Base-by-base conservation (phyloP, 2,797 vertebrate species). In the Microhierax caerulescens region DNA sequence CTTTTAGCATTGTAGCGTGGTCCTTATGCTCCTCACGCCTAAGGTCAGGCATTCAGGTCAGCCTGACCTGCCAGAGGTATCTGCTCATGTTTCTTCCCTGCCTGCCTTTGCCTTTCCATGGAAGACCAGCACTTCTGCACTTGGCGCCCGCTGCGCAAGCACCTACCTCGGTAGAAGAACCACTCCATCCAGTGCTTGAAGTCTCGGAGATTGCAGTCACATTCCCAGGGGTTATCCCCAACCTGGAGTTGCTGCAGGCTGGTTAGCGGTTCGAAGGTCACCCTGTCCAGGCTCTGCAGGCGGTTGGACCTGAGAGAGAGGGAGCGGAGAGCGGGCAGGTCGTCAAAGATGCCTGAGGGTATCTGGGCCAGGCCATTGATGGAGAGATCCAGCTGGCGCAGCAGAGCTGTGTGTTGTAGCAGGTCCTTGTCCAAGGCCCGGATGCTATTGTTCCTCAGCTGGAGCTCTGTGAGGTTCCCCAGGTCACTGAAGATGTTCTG, bases 121-220 rank as follows among this genome's bases (percentile, higher is more conserved):
- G 68, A 75, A 85, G n/a, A 51, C 12, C 74, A 76, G 21, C 27
- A 1, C 41, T 57, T 28, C n/a, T 3, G 0, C n/a, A 0, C 82
- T 10, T 17, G 14, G 14, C 23, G 65, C 53, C 50, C 4, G 0
- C 45, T 19, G 50, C 3, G 0, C 2, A 0, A 87, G 65, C 88
- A 95, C 98, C 96, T 89, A 99, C 99, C 99, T 99, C 99, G 97
- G 94, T 99, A 99, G 85, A 99, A 98, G 92, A 99, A 99, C 99
- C 99, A 99, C 95, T 99, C 99, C 98, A 99, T 99, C 99, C 99
- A 99, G 97, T 99, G 99, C 96, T 99, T 99, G 98, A 99, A 99
- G 93, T 99, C 99, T 3, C 99, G 98, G 48, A 99, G 98, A 98
- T 99, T 99, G 98, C 99, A 99, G 98, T 99, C 99, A 4, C 99